Evolutionary conservation across 2,113 vertebrate genomes (phyloP), one percentile per base, ranked within the genome.

Genomic region (Polypterus bichir): DNA sequence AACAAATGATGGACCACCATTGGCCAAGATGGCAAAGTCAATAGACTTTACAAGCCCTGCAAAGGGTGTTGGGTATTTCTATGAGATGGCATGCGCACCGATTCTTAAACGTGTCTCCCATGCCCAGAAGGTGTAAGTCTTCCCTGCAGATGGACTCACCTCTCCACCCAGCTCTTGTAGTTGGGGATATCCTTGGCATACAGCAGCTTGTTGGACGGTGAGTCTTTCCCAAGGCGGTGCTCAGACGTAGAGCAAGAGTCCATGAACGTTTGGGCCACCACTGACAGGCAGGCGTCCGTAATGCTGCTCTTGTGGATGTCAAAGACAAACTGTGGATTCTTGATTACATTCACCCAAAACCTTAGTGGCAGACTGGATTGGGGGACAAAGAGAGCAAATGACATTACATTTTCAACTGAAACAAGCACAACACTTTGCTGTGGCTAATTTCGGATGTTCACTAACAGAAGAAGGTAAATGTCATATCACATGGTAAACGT

Each of bases 301-400:
- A 99, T 98, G 83, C 96, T 98, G 82, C 92, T 92, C 76, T 99
- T 99, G 72, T 99, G 95, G 79, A 99, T 99, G 78, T 99, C 96
- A 3, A 99, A 99, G 11, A 99, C 96, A 0, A 97, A 98, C 88
- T 99, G 95, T 0, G 95, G 96, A 79, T 98, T 99, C 78, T 99
- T 99, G 80, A 98, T 99, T 49, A 99, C 96, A 1, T 98, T 99
- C 77, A 99, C 96, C 96, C 96, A 99, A 83, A 99, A 99, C 52
- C 96, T 89, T 56, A 99, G 78, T 0, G 96, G 96, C 54, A 99
- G 90, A 81, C 96, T 99, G 78, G 0, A 57, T 52, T 27, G 27
- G 66, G 63, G 2, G 54, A 63, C 7, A 0, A 2, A 59, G 47
- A 73, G 4, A 7, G n/a, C 46, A 46, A 10, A 49, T 47, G 55